phyloP scores from a whole-genome alignment of 2,797 vertebrate species.

The Phalanger gymnotis region DNA sequence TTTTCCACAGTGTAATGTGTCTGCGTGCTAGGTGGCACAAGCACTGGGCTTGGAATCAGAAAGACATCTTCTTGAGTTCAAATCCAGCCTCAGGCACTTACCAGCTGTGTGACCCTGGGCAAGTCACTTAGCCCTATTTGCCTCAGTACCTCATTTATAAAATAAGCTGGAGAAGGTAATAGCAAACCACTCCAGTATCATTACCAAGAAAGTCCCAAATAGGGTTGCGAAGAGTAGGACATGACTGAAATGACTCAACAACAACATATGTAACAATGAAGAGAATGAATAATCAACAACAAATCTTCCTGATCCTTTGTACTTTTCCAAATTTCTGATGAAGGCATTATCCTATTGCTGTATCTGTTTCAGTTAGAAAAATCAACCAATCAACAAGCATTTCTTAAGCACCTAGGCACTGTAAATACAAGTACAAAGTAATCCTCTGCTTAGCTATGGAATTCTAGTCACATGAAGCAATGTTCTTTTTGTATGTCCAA shows the following conservation, averaged over 20 bases:
- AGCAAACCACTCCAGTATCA: background rate
- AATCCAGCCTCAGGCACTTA: background rate
- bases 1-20: background rate
- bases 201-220: background rate
- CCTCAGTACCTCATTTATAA: background rate
- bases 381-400: background rate
- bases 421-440: background rate
- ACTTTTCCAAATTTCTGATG: background rate
- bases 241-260: background rate
- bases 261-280: background rate
- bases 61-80: background rate
- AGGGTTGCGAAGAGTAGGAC: background rate
- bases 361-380: background rate
- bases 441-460: background rate
- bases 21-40: background rate
- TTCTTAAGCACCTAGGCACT: background rate
- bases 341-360: background rate
- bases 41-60: background rate
- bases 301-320: background rate
- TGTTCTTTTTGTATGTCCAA: constrained; percentile 66
- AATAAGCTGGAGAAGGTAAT: background rate
- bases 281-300: background rate
- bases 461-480: constrained; percentile 47
- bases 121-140: background rate
- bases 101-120: background rate